A percentile compares a stretch with the other conserved stretches of the same genome.
These are phyloP conservation scores for Manis crassicaudata DNA, from an alignment of 2,797 vertebrate genomes.

Conservation along the genomic window DNA sequence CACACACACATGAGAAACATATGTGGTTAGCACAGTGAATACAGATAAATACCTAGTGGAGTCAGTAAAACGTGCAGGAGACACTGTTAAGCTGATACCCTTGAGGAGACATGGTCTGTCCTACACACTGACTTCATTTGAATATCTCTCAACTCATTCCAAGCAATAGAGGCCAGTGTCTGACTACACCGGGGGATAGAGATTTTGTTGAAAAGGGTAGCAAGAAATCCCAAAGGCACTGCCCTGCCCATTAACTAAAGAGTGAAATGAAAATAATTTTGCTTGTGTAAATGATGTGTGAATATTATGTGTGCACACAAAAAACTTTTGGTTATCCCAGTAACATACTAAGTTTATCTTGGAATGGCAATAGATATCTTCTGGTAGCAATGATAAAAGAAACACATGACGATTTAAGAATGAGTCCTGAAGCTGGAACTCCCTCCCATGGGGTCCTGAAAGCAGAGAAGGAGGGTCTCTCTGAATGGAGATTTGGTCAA, in stretches of 20 bases:
- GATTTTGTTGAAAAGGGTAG: neutral
- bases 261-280: neutral
- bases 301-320: neutral
- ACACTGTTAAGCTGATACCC: neutral
- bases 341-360: neutral
- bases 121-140: neutral
- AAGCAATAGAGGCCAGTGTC: neutral
- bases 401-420: neutral
- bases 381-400: neutral
- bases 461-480: neutral
- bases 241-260: neutral
- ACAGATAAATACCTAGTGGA: neutral
- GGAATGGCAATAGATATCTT: neutral
- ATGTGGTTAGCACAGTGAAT: neutral
- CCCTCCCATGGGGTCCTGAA: neutral
- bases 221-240: neutral
- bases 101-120: accelerated
- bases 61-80: neutral
- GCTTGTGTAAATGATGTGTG: neutral
- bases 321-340: neutral
- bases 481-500: neutral
- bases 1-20: neutral
- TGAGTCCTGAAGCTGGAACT: neutral
- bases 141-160: neutral
- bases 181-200: neutral